Percentiles rank a stretch among this genome's conserved stretches.
Conservation (phyloP, 2,888 invertebrate genomes). For the Drosophila yooni region DNA sequence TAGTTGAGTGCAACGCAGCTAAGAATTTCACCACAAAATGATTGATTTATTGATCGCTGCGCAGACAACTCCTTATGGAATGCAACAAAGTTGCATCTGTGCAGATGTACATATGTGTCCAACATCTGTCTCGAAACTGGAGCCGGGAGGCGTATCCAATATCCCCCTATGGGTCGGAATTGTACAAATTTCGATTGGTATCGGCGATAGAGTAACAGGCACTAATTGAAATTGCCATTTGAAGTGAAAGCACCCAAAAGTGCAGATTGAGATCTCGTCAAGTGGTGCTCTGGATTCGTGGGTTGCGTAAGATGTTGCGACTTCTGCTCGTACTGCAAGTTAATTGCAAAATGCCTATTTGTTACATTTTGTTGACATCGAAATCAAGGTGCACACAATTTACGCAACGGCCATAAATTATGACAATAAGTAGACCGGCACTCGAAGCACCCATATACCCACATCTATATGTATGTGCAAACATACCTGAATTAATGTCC, state of each 20-base stretch:
- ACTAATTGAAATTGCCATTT: constrained; percentile 81
- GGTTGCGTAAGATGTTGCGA: constrained; percentile 43
- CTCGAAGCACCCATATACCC: background rate
- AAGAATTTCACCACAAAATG: constrained; percentile 60
- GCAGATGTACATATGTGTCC: constrained; percentile 45
- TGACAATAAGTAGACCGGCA: constrained; percentile 43
- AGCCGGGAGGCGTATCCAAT: constrained; percentile 24
- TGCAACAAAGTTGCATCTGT: constrained; percentile 21
- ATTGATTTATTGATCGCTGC: constrained; percentile 74
- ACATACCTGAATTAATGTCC: constrained; percentile 8
- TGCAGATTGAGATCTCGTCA: constrained; percentile 27
- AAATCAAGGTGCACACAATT: constrained; percentile 41
- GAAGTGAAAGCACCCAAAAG: constrained; percentile 69
- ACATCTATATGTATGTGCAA: background rate
- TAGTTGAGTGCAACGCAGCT: constrained; percentile 41
- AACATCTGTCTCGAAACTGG: constrained; percentile 47
- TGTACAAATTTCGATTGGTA: constrained; percentile 57
- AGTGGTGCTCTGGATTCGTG: constrained; percentile 50
- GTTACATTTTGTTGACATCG: constrained; percentile 33
- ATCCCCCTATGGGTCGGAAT: constrained; percentile 50
- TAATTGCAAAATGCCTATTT: constrained; percentile 67
- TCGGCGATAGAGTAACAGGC: constrained; percentile 53
- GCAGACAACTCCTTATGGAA: constrained; percentile 42
- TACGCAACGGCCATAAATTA: constrained; percentile 58
- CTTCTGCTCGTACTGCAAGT: constrained; percentile 36